phyloP scores from a whole-genome alignment of 2,113 vertebrate species.

The Irena cyanogastra region DNA sequence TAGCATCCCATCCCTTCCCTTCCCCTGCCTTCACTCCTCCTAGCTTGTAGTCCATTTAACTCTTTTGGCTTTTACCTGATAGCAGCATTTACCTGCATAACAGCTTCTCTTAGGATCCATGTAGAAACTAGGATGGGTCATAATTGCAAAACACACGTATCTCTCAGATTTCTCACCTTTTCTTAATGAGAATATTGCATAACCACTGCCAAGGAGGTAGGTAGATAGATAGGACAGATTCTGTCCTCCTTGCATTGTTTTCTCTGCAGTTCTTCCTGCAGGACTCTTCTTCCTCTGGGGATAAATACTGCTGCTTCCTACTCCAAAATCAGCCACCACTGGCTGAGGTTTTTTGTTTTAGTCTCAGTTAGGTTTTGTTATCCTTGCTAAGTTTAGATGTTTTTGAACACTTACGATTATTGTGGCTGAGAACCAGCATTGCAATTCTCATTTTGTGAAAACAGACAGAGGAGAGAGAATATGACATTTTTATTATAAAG shows the following conservation, averaged over 20 bases:
- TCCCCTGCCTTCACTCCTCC: background rate
- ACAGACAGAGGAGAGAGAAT: background rate
- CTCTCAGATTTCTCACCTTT: background rate
- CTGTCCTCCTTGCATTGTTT: background rate
- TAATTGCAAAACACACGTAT: background rate
- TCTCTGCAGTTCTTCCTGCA: background rate
- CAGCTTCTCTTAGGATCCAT: background rate
- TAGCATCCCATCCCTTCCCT: accelerated
- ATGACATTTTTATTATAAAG: background rate
- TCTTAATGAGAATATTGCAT: background rate
- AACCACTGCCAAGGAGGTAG: background rate
- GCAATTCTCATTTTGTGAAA: background rate
- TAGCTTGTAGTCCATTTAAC: background rate
- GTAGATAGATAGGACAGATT: background rate
- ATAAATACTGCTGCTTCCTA: background rate
- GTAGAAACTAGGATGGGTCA: background rate
- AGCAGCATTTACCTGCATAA: background rate
- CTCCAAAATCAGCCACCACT: background rate
- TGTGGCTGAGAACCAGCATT: background rate
- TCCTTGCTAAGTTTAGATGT: background rate
- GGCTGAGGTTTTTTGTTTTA: background rate
- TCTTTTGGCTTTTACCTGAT: too few species aligned
- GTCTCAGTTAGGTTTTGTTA: background rate
- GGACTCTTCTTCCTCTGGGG: background rate
- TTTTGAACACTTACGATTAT: background rate